Evolutionary conservation across 2,797 vertebrate species (phyloP), one percentile per base, ranked within the genome.

Genomic region (Smutsia gigantea): DNA sequence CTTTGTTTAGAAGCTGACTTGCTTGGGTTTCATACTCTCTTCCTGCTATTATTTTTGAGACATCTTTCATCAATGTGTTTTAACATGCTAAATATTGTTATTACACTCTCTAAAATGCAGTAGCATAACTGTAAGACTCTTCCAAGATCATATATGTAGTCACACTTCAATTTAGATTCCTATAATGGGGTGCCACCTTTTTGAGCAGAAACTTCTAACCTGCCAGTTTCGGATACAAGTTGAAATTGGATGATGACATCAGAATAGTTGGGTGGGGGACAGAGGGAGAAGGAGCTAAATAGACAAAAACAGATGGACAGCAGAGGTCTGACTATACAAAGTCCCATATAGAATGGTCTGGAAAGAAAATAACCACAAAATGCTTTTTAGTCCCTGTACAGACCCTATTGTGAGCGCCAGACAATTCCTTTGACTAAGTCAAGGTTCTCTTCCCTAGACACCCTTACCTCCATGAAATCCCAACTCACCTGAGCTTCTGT

Each of bases 401-500:
- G 64, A 34, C 51, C 59, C 55, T 1, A 1, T 2, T 0, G 3
- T 19, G 23, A 18, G 46, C 51, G 34, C 12, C 5, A 25, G 55
- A 42, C 31, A 25, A 2, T 5, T 37, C 57, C 42, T 12, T 21
- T 13, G 10, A 15, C 18, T 0, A 0, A 29, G 34, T 14, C 49
- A 5, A 37, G 25, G 14, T 34, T 17, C 55, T 64, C 55, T 7
- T 51, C 59, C 29, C 77, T 19, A 1, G 7, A 13, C 9, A 15
- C 46, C n/a, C 19, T 39, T 12, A 4, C 34, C 66, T 27, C 12
- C 4, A 4, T 0, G 55, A 19, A 9, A 19, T 19, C 15, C 1
- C 37, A 2, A 29, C 94, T 69, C 98, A 99, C 99, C 99, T 99
- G 98, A 99, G 99, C 97, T 99, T 99, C 98, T 99, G 99, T 87